Conservation (phyloP, 2,888 invertebrate species). For the Meteorus cinctellus region DNA sequence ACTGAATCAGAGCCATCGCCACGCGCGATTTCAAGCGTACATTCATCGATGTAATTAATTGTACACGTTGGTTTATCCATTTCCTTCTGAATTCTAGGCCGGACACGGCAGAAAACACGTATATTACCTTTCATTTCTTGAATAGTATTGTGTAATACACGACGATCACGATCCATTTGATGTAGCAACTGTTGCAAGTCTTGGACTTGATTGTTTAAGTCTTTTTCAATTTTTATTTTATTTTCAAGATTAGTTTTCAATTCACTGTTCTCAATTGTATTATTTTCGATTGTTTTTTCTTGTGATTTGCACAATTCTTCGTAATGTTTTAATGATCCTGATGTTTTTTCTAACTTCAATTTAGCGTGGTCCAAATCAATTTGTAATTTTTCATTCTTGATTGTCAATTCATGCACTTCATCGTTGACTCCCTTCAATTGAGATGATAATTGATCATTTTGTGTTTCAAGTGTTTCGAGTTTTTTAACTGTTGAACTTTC, state of each 20-base stretch:
- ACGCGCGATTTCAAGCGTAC: constrained; percentile 79
- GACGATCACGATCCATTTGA: constrained; percentile 75
- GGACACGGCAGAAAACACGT: constrained; percentile 85
- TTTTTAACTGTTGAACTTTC: constrained; percentile 54
- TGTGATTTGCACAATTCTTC: constrained; percentile 75
- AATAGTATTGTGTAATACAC: constrained; percentile 81
- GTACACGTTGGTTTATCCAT: constrained; percentile 75
- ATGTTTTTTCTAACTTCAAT: constrained; percentile 69
- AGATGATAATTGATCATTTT: constrained; percentile 75
- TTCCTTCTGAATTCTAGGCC: constrained; percentile 81
- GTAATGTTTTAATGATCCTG: constrained; percentile 68
- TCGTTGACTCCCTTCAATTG: constrained; percentile 77
- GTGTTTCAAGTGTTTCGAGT: constrained; percentile 56
- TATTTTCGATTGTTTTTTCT: constrained; percentile 56
- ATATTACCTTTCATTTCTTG: constrained; percentile 88
- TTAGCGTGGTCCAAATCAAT: constrained; percentile 72
- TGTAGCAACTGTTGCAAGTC: constrained; percentile 75
- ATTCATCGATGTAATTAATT: constrained; percentile 77
- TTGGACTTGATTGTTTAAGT: constrained; percentile 68
- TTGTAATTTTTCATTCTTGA: constrained; percentile 63
- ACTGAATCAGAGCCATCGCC: constrained; percentile 64
- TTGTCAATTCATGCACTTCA: constrained; percentile 75
- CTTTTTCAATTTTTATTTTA: constrained; percentile 50
- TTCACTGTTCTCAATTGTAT: constrained; percentile 56
- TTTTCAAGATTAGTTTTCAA: constrained; percentile 63